These are phyloP conservation scores for Harpalus rufipes DNA, from an alignment of 2,888 invertebrate species.

Conservation along the genomic window DNA sequence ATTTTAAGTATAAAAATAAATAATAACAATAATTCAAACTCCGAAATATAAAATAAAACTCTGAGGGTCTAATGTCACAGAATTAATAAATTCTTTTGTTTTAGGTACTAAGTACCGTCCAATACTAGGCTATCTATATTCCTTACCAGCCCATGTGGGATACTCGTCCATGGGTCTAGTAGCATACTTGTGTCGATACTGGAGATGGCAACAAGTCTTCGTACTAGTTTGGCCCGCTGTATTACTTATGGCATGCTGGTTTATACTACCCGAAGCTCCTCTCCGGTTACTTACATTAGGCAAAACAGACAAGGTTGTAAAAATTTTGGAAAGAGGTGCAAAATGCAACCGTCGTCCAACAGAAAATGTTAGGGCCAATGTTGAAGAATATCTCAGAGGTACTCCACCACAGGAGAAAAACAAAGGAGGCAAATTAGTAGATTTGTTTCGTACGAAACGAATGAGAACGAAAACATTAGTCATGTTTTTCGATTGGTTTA, in stretches of 20 bases:
- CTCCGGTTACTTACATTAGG: slow-evolving; percentile 77
- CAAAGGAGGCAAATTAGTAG: slow-evolving; percentile 81
- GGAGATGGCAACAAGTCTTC: slow-evolving; percentile 84
- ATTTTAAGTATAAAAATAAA: too few species aligned
- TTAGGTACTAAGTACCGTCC: neutral
- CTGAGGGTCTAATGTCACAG: too few species aligned
- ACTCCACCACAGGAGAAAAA: neutral
- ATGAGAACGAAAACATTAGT: slow-evolving; percentile 85
- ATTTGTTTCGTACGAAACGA: slow-evolving; percentile 80
- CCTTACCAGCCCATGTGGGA: neutral
- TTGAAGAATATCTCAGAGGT: slow-evolving; percentile 20
- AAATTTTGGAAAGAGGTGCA: slow-evolving; percentile 75
- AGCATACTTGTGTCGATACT: slow-evolving; percentile 81
- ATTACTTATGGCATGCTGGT: slow-evolving; percentile 74
- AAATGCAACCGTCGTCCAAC: slow-evolving; percentile 76
- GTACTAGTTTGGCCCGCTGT: slow-evolving; percentile 82
- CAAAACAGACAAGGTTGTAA: slow-evolving; percentile 74
- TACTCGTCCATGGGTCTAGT: neutral
- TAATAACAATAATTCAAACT: too few species aligned
- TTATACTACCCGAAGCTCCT: slow-evolving; percentile 77
- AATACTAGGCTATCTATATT: neutral
- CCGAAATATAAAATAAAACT: too few species aligned
- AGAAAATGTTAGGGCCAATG: slow-evolving; percentile 71
- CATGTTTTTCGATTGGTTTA: slow-evolving; percentile 89
- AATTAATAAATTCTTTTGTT: neutral